Base-by-base conservation (phyloP, 2,113 vertebrate species). In the Nothobranchius furzeri region DNA sequence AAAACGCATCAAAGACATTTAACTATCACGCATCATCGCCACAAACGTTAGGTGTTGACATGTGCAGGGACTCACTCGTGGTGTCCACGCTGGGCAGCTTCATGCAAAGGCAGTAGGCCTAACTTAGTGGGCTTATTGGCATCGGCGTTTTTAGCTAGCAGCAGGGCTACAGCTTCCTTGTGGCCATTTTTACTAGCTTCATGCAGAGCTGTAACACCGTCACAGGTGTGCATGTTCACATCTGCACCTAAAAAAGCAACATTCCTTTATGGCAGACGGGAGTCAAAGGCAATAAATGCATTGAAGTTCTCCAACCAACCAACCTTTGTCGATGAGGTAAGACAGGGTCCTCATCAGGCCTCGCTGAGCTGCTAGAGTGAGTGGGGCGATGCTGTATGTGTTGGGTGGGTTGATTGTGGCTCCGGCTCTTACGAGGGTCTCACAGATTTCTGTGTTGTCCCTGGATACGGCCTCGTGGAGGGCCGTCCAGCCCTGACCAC, bases 201-300 rank as follows among this genome's bases (percentile, higher is more conserved):
- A 13, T 94, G 95, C 79, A 99, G 91, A 14, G 97, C 96, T 0
- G 95, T 96, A 0, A 92, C 89, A 0, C 91, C 92, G 36, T 99
- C 95, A 40, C 95, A 96, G 30, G 96, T 95, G 88, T 98, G 95
- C 6, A 94, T 95, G 78, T 98, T 97, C 85, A 99, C 94, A 66
- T 95, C 94, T 30, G 95, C 96, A 12, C 96, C 98, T 99, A 68
- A 50, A 20, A 75, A 76, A 72, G 70, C 12, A 48, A 5, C 9
- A 1, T 13, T 60, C 0, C 12, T 50, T 76, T 53, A 73, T 1
- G 24, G 13, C 6, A 15, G 48, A 59, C 2, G 2, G 20, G 10
- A 24, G 40, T 40, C 6, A 51, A 14, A 30, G 49, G 35, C 10
- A 53, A 20, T 5, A 45, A 15, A 45, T 40, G 1, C 15, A 3